Percentiles rank a stretch among this genome's conserved stretches.
These are phyloP conservation scores for Macaria notata DNA, from an alignment of 2,888 invertebrate species.

Conservation along the genomic window DNA sequence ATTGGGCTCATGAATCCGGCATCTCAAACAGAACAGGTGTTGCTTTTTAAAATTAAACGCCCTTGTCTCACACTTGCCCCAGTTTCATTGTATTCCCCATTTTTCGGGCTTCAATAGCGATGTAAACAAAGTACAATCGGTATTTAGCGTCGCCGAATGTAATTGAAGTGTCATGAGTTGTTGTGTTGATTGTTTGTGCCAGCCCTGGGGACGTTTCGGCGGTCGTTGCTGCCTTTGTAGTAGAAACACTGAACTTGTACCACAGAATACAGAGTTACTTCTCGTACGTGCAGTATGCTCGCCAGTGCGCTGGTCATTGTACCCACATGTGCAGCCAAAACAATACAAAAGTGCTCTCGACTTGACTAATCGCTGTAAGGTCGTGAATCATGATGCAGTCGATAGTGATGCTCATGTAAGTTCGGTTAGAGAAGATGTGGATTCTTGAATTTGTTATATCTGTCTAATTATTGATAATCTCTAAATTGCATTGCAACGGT, in stretches of 20 bases:
- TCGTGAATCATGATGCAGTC: neutral
- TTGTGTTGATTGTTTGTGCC: conserved; percentile 44
- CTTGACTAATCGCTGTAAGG: neutral
- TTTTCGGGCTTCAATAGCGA: conserved; percentile 20
- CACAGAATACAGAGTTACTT: neutral
- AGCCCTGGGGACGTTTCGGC: conserved; percentile 42
- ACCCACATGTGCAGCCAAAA: conserved; percentile 21
- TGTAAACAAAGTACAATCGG: conserved; percentile 24
- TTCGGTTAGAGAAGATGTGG: too few species aligned
- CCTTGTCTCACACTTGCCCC: conserved; percentile 11
- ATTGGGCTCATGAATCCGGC: too few species aligned
- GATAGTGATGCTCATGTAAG: too few species aligned
- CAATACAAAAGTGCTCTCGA: conserved; percentile 16
- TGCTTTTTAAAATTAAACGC: conserved; percentile 14
- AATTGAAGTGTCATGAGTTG: conserved; percentile 38
- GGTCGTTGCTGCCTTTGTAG: conserved; percentile 37
- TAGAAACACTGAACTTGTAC: conserved; percentile 36
- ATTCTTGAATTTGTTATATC: too few species aligned
- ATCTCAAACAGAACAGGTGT: too few species aligned
- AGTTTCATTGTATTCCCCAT: conserved; percentile 17
- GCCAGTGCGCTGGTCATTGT: conserved; percentile 25
- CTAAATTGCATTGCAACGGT: too few species aligned
- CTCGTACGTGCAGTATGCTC: too few species aligned
- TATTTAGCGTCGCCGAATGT: conserved; percentile 13
- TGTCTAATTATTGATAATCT: too few species aligned